phyloP scores from a whole-genome alignment of 2,888 invertebrate species.

The Sericinus montela region DNA sequence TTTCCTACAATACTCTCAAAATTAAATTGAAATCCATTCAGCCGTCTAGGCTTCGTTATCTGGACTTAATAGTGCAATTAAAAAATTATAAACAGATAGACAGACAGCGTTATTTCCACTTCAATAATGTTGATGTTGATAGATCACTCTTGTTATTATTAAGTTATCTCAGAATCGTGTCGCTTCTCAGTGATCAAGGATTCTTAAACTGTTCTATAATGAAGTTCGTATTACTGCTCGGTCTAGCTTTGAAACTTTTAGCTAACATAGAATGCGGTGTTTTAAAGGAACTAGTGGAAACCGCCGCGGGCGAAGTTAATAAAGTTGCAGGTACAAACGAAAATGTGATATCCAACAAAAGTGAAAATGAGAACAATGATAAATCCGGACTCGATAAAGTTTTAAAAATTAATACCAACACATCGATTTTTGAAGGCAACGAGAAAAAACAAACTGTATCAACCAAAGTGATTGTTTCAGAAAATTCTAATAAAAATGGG shows the following conservation, averaged over 20 bases:
- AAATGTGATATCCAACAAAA: not conserved
- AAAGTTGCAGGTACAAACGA: not conserved
- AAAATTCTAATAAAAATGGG: not conserved
- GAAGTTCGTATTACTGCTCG: not conserved
- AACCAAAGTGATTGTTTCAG: not conserved
- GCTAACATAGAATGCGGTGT: conserved; percentile 13
- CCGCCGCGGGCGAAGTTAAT: conserved; percentile 2
- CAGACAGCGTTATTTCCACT: no score
- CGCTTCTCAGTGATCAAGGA: not conserved
- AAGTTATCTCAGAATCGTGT: not conserved
- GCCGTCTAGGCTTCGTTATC: no score
- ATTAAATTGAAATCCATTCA: no score
- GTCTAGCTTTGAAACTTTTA: conserved; percentile 6
- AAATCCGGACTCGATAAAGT: not conserved
- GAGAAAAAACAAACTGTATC: not conserved
- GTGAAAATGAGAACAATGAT: not conserved
- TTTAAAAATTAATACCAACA: not conserved
- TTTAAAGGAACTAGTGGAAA: conserved; percentile 8
- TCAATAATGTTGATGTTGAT: no score
- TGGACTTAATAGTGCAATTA: no score
- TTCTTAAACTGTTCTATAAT: not conserved
- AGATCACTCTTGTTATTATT: not conserved
- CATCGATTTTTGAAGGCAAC: not conserved
- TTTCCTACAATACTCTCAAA: no score
- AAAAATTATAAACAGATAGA: no score